phyloP scores from a whole-genome alignment of 2,797 vertebrate species.

The Galaxias olidus region DNA sequence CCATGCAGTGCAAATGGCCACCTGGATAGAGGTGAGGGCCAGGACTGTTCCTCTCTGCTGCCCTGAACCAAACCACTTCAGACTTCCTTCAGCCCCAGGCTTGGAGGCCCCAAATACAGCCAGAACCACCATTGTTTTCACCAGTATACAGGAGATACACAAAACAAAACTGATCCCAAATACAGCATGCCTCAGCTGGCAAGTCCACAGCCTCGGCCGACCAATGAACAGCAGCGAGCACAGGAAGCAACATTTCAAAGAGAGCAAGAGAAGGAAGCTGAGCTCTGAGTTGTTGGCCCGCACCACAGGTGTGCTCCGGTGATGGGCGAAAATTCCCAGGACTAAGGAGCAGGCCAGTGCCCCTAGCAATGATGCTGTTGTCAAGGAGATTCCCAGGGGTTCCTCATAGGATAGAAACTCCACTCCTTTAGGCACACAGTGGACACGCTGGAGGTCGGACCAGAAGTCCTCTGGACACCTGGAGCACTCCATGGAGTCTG shows the following conservation, averaged over 20 bases:
- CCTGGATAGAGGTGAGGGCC: conserved; percentile 47
- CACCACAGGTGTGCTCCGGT: conserved; percentile 33
- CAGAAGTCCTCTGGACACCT: conserved; percentile 21
- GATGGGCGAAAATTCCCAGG: conserved; percentile 17
- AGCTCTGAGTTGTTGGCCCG: conserved; percentile 47
- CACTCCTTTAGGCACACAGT: conserved; percentile 32
- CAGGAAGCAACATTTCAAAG: conserved; percentile 42
- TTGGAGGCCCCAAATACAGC: conserved; percentile 57
- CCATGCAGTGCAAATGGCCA: conserved; percentile 57
- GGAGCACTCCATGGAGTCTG: too few relatives aligned
- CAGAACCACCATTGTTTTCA: conserved; percentile 69
- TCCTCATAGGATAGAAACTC: conserved; percentile 43
- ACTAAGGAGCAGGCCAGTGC: conserved; percentile 5
- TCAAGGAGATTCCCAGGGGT: conserved; percentile 37
- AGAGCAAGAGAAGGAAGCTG: conserved; percentile 40
- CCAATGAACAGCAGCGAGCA: conserved; percentile 48
- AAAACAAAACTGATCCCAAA: conserved; percentile 50
- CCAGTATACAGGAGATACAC: conserved; percentile 47
- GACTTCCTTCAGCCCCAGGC: conserved; percentile 43
- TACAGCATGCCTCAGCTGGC: conserved; percentile 47
- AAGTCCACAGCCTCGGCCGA: conserved; percentile 35
- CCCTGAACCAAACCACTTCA: conserved; percentile 64
- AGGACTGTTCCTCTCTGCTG: conserved; percentile 70
- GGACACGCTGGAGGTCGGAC: conserved; percentile 20
- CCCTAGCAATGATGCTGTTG: conserved; percentile 28